phyloP scores from a whole-genome alignment of 2,888 invertebrate genomes.

The Machimus rusticus region DNA sequence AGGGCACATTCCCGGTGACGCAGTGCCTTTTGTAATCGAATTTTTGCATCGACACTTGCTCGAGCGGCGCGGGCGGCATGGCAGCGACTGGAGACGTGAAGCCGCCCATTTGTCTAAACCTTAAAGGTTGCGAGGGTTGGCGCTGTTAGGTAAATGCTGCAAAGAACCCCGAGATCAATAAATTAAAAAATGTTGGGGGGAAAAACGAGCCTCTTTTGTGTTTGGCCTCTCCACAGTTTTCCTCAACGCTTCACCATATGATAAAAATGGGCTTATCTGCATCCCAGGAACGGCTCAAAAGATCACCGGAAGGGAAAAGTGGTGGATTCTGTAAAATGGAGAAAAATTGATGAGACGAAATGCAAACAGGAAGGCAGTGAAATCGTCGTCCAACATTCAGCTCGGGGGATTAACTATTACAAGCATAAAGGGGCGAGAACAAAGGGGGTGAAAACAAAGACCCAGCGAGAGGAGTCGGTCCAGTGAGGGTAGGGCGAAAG shows the following conservation, averaged over 20 bases:
- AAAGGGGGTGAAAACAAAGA: neutral
- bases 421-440: neutral
- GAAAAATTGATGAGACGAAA: conserved; percentile 33
- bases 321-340: neutral
- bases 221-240: neutral
- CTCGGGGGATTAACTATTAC: conserved; percentile 34
- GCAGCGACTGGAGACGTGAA: neutral
- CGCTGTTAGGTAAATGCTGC: neutral
- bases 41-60: neutral
- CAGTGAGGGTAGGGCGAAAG: neutral
- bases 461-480: neutral
- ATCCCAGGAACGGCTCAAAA: neutral
- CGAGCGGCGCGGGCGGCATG: neutral
- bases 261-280: conserved; percentile 19
- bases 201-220: neutral
- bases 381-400: conserved; percentile 15
- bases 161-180: neutral
- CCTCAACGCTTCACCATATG: neutral
- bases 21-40: neutral
- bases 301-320: conserved; percentile 19
- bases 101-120: neutral
- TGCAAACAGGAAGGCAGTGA: conserved; percentile 9
- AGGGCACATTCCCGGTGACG: neutral
- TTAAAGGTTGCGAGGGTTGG: neutral
- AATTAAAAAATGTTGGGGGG: neutral